Conservation (phyloP, 2,888 invertebrate species). For the Ditylenchus weischeri region DNA sequence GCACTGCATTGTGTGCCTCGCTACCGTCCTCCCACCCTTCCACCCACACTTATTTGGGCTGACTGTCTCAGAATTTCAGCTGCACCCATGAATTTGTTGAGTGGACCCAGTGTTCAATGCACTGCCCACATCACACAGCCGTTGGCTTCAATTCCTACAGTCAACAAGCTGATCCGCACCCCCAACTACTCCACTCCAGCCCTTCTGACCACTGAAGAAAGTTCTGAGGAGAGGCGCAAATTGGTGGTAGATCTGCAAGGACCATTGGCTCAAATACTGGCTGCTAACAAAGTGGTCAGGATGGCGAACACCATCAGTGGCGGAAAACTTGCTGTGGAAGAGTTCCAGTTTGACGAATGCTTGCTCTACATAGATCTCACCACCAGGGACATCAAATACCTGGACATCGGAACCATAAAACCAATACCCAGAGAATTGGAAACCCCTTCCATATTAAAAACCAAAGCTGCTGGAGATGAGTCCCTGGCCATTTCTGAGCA, state of each 20-base stretch:
- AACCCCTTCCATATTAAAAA: slow-evolving; percentile 24
- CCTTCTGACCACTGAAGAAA: slow-evolving; percentile 32
- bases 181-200: slow-evolving; percentile 28
- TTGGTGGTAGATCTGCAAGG: slow-evolving; percentile 46
- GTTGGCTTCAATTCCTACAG: neutral
- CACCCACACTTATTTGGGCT: neutral
- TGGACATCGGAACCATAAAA: slow-evolving; percentile 34
- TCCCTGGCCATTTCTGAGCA: slow-evolving; percentile 26
- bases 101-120: neutral
- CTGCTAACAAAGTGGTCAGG: neutral
- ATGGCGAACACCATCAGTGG: neutral
- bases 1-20: slow-evolving; percentile 12
- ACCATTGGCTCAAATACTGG: neutral
- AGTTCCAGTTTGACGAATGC: slow-evolving; percentile 44
- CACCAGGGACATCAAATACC: slow-evolving; percentile 18
- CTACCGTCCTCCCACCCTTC: neutral
- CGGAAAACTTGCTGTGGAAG: slow-evolving; percentile 19
- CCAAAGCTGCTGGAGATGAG: slow-evolving; percentile 36
- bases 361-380: slow-evolving; percentile 38
- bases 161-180: slow-evolving; percentile 21
- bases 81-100: slow-evolving; percentile 12
- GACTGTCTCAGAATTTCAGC: slow-evolving; percentile 18
- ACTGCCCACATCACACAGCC: slow-evolving; percentile 1
- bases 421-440: slow-evolving; percentile 31
- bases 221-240: slow-evolving; percentile 43